Base-by-base conservation (phyloP, 2,113 vertebrate genomes). In the Spermophilus dauricus region DNA sequence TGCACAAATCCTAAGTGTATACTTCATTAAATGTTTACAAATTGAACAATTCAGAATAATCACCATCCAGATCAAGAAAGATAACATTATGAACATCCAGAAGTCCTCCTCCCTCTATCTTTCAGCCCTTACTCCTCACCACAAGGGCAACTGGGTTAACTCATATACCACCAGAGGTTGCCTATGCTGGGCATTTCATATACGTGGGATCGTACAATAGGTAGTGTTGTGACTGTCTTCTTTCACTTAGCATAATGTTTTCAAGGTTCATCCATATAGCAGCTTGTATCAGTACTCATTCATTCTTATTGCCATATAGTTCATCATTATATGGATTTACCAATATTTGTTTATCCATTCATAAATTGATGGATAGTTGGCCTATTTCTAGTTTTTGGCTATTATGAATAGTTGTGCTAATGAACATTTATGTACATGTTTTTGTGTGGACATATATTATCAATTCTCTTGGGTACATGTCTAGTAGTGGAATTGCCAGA, bases 1-100 rank as follows among this genome's bases (percentile, higher is more conserved):
- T 82, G 6, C 70, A 97, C 1, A 90, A 17, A 91, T 88, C n/a
- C 39, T 65, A 86, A 58, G 13, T 69, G 53, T 48, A 37, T 30
- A 76, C 17, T 39, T 92, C 53, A 85, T 87, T 90, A 89, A 56
- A 75, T 63, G 34, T 90, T 95, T 94, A 34, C 56, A 94, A 53
- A 65, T 92, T 75, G n/a, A 87, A 67, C 20, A 94, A 83, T 63
- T 4, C 22, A 45, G 67, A 69, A 1, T 94, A 67, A 96, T 58
- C 14, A 89, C 26, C 34, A 76, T 4, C 17, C 11, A 16, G 16
- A 70, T 84, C 17, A 86, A 85, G 34, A 84, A 69, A 82, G 26
- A 11, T 76, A 53, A 48, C 78, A 75, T 82, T 51, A 28, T 16
- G 39, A 58, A 37, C 37, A 63, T 28, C 30, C n/a, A 9, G 76